A percentile compares a stretch with the other conserved stretches of the same genome.
Evolutionary conservation across 1,140 invertebrate species (phyloP).

Genomic region (Panulirus ornatus): DNA sequence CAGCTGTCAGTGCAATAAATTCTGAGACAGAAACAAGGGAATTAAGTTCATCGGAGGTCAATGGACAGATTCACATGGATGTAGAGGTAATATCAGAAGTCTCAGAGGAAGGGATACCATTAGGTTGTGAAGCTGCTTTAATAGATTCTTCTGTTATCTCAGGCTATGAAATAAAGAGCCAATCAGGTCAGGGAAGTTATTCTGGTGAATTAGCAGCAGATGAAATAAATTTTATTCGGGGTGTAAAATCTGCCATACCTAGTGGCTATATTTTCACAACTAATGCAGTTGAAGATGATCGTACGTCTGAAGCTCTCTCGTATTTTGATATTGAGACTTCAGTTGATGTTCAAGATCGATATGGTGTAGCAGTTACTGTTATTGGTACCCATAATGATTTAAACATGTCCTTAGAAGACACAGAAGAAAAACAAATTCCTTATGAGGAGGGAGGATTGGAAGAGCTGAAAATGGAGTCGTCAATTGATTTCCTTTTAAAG

Average conservation of each 20-base stretch:
- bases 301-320: conserved; percentile 48
- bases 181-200: conserved; percentile 44
- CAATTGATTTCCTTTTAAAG: conserved; percentile 42
- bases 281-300: conserved; percentile 45
- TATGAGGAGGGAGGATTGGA: conserved; percentile 44
- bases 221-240: conserved; percentile 47
- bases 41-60: background rate
- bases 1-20: conserved; percentile 16
- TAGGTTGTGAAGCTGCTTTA: conserved; percentile 52
- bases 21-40: background rate
- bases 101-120: conserved; percentile 53
- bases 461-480: conserved; percentile 28
- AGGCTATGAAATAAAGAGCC: conserved; percentile 39
- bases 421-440: conserved; percentile 40
- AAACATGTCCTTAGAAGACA: background rate
- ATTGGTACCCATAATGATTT: conserved; percentile 9
- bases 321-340: conserved; percentile 57
- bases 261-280: conserved; percentile 54
- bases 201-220: conserved; percentile 36
- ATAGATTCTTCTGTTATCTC: conserved; percentile 36
- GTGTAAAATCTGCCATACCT: conserved; percentile 43
- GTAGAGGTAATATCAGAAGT: conserved; percentile 37
- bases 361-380: conserved; percentile 60
- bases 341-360: conserved; percentile 46
- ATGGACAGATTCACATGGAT: background rate